Percentiles rank a stretch among this genome's conserved stretches.
phyloP scores from a whole-genome alignment of 2,113 vertebrate genomes.

The Microtus oregoni region DNA sequence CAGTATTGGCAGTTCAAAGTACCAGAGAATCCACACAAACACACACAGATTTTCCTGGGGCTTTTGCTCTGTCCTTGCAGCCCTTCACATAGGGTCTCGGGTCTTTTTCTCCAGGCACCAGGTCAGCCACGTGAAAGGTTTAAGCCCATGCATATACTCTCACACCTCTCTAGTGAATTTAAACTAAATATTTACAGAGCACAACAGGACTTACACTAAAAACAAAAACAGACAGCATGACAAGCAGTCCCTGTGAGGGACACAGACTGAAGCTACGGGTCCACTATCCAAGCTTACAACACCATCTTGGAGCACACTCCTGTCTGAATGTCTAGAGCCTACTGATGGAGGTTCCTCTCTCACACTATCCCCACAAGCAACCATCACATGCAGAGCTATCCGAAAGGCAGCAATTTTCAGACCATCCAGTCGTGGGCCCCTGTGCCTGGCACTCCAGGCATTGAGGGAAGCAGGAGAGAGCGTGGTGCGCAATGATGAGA shows the following conservation, averaged over 20 bases:
- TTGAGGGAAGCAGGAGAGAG: not conserved
- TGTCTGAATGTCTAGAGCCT: not conserved
- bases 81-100: not conserved
- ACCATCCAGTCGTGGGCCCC: not conserved
- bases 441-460: fast-evolving
- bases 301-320: not conserved
- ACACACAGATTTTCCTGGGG: constrained; percentile 27
- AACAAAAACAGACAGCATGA: constrained; percentile 14
- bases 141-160: not conserved
- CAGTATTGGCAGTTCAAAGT: constrained; percentile 59
- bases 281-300: not conserved
- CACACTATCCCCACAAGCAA: not conserved
- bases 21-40: constrained; percentile 52
- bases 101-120: not conserved
- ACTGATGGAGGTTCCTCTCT: not conserved
- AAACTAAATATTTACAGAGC: constrained; percentile 43
- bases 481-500: not conserved
- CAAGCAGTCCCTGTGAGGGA: not conserved
- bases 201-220: not conserved
- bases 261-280: not conserved
- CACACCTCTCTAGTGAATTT: not conserved
- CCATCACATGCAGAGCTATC: not conserved
- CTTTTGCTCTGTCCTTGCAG: constrained; percentile 56
- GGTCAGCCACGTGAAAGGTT: not conserved
- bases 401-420: not conserved